These are phyloP conservation scores for Lepidurus couesii DNA, from an alignment of 1,140 invertebrate species.

Conservation along the genomic window DNA sequence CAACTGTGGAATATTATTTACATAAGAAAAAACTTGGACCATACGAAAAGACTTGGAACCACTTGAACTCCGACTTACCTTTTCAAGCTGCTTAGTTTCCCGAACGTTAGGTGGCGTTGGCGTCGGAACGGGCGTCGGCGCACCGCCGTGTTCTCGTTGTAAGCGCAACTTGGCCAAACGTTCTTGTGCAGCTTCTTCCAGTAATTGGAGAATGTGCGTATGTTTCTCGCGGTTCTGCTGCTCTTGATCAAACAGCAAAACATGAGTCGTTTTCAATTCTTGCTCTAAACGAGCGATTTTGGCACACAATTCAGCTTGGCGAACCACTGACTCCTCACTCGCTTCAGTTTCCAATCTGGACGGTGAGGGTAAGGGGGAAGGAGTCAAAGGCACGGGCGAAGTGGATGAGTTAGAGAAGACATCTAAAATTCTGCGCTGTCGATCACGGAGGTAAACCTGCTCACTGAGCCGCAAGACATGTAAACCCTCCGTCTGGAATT, in stretches of 20 bases:
- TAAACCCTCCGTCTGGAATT: neutral
- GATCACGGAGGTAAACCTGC: neutral
- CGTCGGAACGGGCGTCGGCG: neutral
- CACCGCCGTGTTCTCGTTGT: neutral
- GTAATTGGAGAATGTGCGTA: neutral
- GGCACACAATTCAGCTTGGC: neutral
- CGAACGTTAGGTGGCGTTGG: neutral
- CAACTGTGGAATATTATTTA: neutral
- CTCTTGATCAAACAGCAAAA: neutral
- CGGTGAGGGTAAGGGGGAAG: neutral
- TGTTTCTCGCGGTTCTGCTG: neutral
- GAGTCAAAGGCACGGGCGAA: neutral
- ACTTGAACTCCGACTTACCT: neutral
- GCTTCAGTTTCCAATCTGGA: neutral
- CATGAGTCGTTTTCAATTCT: neutral
- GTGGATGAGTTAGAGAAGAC: neutral
- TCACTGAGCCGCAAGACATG: neutral
- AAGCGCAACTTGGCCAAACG: neutral
- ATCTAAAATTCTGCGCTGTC: neutral
- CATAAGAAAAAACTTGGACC: too few species aligned
- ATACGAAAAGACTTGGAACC: too few species aligned
- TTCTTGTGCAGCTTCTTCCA: slow-evolving; percentile 8
- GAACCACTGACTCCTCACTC: neutral
- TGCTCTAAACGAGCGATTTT: slow-evolving; percentile 1
- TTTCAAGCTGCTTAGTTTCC: neutral